A percentile compares a stretch with the other conserved stretches of the same genome.
Conservation (phyloP, 2,888 invertebrate species). For the Metallyticus violacea region DNA sequence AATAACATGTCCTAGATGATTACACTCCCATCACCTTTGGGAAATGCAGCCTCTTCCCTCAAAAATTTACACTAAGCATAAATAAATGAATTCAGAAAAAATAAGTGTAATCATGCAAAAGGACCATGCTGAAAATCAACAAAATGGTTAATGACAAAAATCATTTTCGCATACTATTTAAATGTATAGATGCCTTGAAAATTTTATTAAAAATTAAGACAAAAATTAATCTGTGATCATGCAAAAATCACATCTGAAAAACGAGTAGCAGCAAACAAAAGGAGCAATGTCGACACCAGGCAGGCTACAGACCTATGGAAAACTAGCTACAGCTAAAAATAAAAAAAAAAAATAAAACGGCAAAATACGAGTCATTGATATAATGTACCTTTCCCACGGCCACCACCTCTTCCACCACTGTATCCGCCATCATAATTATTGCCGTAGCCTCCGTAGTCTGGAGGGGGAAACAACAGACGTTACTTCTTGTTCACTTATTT, state of each 20-base stretch:
- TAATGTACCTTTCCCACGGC: conserved; percentile 77
- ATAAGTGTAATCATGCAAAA: not conserved
- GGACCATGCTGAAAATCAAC: not conserved
- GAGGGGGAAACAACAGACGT: conserved; percentile 8
- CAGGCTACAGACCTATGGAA: conserved; percentile 17
- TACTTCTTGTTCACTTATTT: not conserved
- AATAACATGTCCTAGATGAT: not conserved
- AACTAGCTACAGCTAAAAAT: conserved; percentile 13
- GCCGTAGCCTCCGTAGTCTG: conserved; percentile 73
- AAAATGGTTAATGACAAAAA: too few species aligned
- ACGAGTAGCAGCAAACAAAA: too few species aligned
- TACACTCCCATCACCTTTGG: not conserved
- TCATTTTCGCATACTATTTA: too few species aligned
- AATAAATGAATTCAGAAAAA: too few species aligned
- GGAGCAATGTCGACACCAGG: conserved; percentile 28
- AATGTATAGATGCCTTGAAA: too few species aligned
- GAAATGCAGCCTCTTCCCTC: not conserved
- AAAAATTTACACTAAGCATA: not conserved
- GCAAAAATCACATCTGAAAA: too few species aligned
- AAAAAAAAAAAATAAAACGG: conserved; percentile 9
- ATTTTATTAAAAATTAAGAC: too few species aligned
- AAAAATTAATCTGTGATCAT: too few species aligned
- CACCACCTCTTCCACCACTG: conserved; percentile 79
- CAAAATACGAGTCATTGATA: conserved; percentile 10
- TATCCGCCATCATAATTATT: conserved; percentile 73